Conservation (phyloP, 2,113 vertebrate genomes). For the Bos indicus region DNA sequence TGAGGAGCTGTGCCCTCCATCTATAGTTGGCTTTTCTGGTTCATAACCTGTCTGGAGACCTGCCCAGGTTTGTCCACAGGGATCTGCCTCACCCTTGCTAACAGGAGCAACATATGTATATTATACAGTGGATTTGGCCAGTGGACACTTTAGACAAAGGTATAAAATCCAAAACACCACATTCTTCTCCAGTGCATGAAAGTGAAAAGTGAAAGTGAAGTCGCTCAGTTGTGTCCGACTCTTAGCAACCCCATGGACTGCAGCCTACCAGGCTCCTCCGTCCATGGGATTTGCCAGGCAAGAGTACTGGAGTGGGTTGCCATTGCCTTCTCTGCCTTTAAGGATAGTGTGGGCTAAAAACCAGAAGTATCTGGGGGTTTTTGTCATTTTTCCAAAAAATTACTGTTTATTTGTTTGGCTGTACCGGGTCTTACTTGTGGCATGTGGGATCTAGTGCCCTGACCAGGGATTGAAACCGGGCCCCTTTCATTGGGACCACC, state of each 20-base stretch:
- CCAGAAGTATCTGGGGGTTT: background rate
- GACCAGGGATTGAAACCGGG: background rate
- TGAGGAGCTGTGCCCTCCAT: background rate
- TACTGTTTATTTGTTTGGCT: background rate
- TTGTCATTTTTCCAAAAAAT: background rate
- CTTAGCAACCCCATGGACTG: too few relatives aligned
- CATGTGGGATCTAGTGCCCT: background rate
- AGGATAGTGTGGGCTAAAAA: background rate
- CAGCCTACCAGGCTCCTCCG: too few relatives aligned
- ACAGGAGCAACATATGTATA: fast-evolving
- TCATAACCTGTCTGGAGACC: background rate
- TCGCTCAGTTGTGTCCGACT: too few relatives aligned
- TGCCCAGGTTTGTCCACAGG: background rate
- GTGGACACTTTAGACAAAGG: background rate
- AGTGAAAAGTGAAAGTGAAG: too few relatives aligned
- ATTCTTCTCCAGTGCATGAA: too few relatives aligned
- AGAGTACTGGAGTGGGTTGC: too few relatives aligned
- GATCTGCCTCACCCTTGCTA: background rate
- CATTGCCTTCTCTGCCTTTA: background rate
- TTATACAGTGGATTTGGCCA: background rate
- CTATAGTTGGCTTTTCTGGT: background rate
- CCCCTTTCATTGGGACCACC: background rate
- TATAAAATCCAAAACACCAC: background rate
- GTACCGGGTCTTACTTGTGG: background rate
- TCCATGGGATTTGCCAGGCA: too few relatives aligned